Evolutionary conservation across 2,888 invertebrate genomes (phyloP).

Genomic region (Bimastos eiseni): DNA sequence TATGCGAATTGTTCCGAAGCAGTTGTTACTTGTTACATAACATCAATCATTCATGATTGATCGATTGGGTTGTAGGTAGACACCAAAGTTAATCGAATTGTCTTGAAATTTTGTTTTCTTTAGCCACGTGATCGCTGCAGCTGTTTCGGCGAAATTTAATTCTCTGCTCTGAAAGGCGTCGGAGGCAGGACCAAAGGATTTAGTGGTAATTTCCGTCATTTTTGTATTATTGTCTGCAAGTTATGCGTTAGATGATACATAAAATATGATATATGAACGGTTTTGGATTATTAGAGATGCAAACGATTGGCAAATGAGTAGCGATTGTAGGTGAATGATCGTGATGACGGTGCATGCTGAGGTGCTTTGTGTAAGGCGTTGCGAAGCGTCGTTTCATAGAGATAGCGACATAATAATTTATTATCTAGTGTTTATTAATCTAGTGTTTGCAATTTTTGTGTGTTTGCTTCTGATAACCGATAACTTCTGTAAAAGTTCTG

Average conservation of each 20-base stretch:
- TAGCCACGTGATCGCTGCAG: background rate
- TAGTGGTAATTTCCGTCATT: background rate
- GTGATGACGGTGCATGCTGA: background rate
- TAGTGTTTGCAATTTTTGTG: background rate
- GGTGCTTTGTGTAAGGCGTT: background rate
- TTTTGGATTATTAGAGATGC: background rate
- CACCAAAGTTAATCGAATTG: no score
- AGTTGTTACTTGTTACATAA: no score
- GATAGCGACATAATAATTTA: background rate
- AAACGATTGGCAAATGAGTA: background rate
- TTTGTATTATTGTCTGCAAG: background rate
- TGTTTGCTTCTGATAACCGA: background rate
- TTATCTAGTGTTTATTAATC: background rate
- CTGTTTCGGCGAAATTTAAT: background rate
- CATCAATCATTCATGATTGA: no score
- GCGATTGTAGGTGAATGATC: background rate
- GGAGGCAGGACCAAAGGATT: background rate
- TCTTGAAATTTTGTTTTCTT: background rate
- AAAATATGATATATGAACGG: background rate
- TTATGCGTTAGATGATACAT: background rate
- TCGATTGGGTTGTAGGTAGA: no score
- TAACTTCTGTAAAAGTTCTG: background rate
- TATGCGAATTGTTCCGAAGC: no score
- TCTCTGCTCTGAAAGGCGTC: background rate
- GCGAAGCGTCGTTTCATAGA: background rate